A percentile compares a stretch with the other conserved stretches of the same genome.
These are phyloP conservation scores for Saguinus imperator DNA, from an alignment of 2,113 vertebrate genomes.

Conservation along the genomic window DNA sequence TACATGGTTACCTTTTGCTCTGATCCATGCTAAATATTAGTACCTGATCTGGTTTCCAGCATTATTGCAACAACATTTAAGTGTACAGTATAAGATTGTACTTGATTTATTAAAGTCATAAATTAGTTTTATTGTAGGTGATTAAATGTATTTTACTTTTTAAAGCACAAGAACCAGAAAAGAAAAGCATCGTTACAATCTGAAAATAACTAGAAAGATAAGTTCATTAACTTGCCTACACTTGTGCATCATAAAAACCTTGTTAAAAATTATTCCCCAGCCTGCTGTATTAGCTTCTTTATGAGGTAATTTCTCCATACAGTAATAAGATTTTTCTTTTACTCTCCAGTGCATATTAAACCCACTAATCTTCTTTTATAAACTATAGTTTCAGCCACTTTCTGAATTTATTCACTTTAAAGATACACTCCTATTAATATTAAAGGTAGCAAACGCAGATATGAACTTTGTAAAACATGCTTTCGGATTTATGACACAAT, in stretches of 20 bases:
- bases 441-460: slow-evolving; percentile 87
- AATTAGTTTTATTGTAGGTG: slow-evolving; percentile 89
- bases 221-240: slow-evolving; percentile 99
- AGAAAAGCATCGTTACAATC: slow-evolving; percentile 93
- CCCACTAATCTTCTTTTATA: slow-evolving; percentile 99
- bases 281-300: slow-evolving; percentile 99
- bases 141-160: slow-evolving; percentile 92
- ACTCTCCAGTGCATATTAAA: slow-evolving; percentile 99
- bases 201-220: slow-evolving; percentile 98
- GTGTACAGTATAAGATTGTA: slow-evolving; percentile 79
- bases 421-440: slow-evolving; percentile 91
- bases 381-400: slow-evolving; percentile 91
- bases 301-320: slow-evolving; percentile 98
- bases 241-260: slow-evolving; percentile 98
- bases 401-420: slow-evolving; percentile 91
- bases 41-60: slow-evolving; percentile 82
- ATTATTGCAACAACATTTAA: slow-evolving; percentile 73
- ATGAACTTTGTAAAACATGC: slow-evolving; percentile 87
- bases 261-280: slow-evolving; percentile 99
- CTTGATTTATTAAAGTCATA: slow-evolving; percentile 90
- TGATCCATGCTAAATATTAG: slow-evolving; percentile 75
- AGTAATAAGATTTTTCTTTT: slow-evolving; percentile 99
- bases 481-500: slow-evolving; percentile 85
- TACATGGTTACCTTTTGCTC: slow-evolving; percentile 70
- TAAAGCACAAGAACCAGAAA: slow-evolving; percentile 92